Evolutionary conservation across 1,140 invertebrate genomes (phyloP), one percentile per base, ranked within the genome.

Genomic region (Penaeus vannamei): DNA sequence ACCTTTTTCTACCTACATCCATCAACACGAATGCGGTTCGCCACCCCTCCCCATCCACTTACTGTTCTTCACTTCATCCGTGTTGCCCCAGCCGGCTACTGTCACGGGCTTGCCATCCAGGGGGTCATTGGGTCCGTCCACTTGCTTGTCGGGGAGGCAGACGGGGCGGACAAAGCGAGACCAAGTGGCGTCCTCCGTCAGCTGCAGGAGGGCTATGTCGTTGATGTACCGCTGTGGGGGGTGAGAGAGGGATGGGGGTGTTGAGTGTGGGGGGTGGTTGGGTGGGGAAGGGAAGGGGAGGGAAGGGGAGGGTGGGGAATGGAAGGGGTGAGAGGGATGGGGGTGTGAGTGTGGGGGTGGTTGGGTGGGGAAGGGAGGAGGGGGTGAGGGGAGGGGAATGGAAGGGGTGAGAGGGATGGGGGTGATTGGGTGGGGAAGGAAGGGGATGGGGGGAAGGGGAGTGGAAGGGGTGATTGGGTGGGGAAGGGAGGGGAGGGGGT

Each of bases 181-280:
- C 90, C 93, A 94, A 14, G 85, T 83, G 0, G 94, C 92, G 14
- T 93, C 93, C 29, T 92, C 80, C 19, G 91, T 90, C 2, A 94
- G 91, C 84, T 93, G 92, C 2, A 94, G 92, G 10, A 94, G 90
- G n/a, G 94, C 94, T 42, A 94, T 94, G 90, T 94, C 94, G 91
- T 94, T 94, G 85, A 88, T 86, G 87, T 88, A 88, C 7, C 66
- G 12, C 86, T 88, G 60, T n/a, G 32, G 23, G 26, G 22, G 20
- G 59, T n/a, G 80, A 23, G 46, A 20, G 22, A n/a, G n/a, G 36
- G 32, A 32, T 12, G 29, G 29, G 79, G n/a, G 29, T 26, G 79
- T 32, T 17, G 4, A 5, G 10, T 3, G 19, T 3, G 22, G 22
- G 14, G n/a, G 26, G 22, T 0, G 29, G 42, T 80, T 32, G 42